Percentiles rank a stretch among this genome's conserved stretches.
Conservation (phyloP, 2,888 invertebrate genomes). For the Drosophila ezoana region DNA sequence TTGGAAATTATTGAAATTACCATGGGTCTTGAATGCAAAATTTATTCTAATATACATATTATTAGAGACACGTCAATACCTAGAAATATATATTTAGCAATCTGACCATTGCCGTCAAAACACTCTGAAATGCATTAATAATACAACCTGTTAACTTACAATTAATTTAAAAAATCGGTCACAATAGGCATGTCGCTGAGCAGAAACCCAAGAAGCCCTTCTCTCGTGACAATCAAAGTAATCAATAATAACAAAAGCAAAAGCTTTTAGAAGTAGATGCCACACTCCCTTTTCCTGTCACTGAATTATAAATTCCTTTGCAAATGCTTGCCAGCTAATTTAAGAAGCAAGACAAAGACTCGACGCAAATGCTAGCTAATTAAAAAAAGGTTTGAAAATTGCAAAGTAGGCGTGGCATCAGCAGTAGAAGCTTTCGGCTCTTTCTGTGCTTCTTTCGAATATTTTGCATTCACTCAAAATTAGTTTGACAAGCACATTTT, state of each 20-base stretch:
- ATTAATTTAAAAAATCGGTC: slow-evolving; percentile 27
- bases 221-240: slow-evolving; percentile 37
- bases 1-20: slow-evolving; percentile 2
- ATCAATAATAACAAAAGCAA: slow-evolving; percentile 28
- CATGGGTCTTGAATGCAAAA: slow-evolving; percentile 30
- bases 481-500: too few species aligned
- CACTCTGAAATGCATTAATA: slow-evolving; percentile 32
- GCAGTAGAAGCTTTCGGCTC: slow-evolving; percentile 1
- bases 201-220: slow-evolving; percentile 3
- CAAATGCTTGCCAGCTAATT: slow-evolving; percentile 23
- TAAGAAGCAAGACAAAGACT: slow-evolving; percentile 22
- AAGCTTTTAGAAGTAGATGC: slow-evolving; percentile 8
- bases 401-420: slow-evolving; percentile 27
- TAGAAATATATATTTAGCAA: slow-evolving; percentile 3
- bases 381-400: slow-evolving; percentile 51
- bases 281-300: background rate
- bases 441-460: background rate
- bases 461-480: background rate
- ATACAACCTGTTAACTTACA: slow-evolving; percentile 33
- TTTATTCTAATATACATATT: slow-evolving; percentile 31
- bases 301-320: too few species aligned
- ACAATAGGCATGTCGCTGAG: slow-evolving; percentile 6
- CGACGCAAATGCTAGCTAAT: slow-evolving; percentile 34
- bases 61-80: slow-evolving; percentile 43
- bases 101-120: slow-evolving; percentile 13